Base-by-base conservation (phyloP, 1,140 invertebrate species). In the Drosophila micromelanica region DNA sequence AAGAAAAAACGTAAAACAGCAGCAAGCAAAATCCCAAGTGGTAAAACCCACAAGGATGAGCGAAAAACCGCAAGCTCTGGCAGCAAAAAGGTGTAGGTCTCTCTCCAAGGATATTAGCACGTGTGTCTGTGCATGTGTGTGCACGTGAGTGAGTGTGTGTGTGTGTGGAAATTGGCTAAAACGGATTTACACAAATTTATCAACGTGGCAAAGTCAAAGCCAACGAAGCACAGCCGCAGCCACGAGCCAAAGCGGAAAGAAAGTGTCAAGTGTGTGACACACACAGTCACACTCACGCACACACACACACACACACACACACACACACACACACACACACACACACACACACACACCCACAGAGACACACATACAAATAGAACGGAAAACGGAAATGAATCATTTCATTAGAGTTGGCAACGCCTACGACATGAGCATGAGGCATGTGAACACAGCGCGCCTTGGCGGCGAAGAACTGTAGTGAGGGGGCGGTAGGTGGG, bases 151-250 rank as follows among this genome's bases (percentile, higher is more conserved):
- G 35, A n/a, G n/a, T 64, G 35, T 45, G 60, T 59, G 49, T 71
- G 70, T 72, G 77, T 65, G 71, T 76, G 72, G 82, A 87, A 87
- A 87, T 87, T 87, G 82, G 84, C 76, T 87, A 82, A 87, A 87
- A 87, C 79, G 82, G 86, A 87, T 89, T 87, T 87, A 87, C 84
- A 87, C 84, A 87, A 87, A 87, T 87, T 87, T 87, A 89, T 87
- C 82, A 87, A 89, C 79, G 76, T 89, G 78, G 82, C 70, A 76
- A 79, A 82, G 82, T 76, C 78, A 76, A 70, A 81, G 75, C 68
- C 71, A 87, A 79, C 82, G 82, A 87, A 81, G 75, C 78, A 80
- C 74, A 63, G 52, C 82, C 80, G 51, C 65, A 68, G 61, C 63
- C 51, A 57, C 64, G 46, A 74, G 59, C 72, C 70, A 73, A 68